phyloP scores from a whole-genome alignment of 2,797 vertebrate genomes.

The Argya squamiceps region DNA sequence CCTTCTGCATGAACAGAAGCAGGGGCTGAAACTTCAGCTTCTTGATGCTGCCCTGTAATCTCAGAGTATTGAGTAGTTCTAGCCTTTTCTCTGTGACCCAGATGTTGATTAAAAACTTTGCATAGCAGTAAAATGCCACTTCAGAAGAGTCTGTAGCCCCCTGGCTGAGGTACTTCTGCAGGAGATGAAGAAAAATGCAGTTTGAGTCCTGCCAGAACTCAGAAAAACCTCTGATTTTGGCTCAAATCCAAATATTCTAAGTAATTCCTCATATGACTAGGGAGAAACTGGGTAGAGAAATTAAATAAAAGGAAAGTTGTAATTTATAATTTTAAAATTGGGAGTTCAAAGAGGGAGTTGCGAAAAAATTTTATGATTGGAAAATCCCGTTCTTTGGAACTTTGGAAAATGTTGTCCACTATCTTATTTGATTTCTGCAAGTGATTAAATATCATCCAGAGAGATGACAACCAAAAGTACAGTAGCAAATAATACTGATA shows the following conservation, averaged over 20 bases:
- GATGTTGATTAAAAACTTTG: neutral
- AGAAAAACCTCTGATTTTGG: neutral
- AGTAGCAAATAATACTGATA: conserved; percentile 57
- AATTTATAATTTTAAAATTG: conserved; percentile 8
- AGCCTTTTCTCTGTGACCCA: neutral
- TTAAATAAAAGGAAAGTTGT: neutral
- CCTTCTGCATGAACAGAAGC: neutral
- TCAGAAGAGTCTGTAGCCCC: neutral
- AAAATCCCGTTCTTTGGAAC: neutral
- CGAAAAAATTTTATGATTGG: neutral
- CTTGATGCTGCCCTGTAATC: neutral
- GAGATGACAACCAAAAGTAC: neutral
- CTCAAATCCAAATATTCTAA: neutral
- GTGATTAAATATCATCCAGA: neutral
- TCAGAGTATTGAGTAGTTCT: neutral
- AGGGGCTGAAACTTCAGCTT: neutral
- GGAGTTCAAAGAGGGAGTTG: neutral
- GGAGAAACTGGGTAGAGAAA: neutral
- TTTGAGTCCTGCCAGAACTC: neutral
- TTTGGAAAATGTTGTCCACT: neutral
- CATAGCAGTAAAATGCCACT: neutral
- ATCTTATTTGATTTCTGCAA: conserved; percentile 17
- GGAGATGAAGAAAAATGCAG: neutral
- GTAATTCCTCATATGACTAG: neutral
- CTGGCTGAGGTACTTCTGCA: neutral